Percentiles rank a stretch among this genome's conserved stretches.
Conservation (phyloP, 2,797 vertebrate genomes). For the Coregonus sp. region DNA sequence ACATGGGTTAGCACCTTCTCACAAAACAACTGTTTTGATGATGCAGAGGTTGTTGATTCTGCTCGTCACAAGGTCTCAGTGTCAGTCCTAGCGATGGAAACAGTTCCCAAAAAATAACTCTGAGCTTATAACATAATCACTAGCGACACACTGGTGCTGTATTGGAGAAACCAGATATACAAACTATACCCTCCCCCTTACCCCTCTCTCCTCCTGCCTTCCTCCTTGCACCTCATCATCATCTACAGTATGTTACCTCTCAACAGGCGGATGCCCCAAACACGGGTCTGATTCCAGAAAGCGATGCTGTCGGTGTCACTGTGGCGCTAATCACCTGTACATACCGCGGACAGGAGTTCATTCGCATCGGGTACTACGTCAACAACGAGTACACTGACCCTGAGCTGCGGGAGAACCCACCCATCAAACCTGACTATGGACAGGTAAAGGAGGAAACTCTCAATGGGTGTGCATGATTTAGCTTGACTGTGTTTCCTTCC, state of each 20-base stretch:
- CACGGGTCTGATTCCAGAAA: conserved; percentile 87
- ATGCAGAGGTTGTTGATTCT: neutral
- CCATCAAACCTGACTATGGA: conserved; percentile 85
- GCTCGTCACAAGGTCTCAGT: neutral
- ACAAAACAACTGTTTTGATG: neutral
- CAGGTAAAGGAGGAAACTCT: conserved; percentile 78
- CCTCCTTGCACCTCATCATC: neutral
- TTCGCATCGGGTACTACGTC: conserved; percentile 92
- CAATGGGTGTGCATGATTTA: neutral
- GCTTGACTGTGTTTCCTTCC: neutral
- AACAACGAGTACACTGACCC: conserved; percentile 92
- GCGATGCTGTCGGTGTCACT: conserved; percentile 90
- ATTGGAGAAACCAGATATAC: neutral
- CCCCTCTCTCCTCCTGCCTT: conserved; percentile 12
- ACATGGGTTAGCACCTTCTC: neutral
- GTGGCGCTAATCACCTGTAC: conserved; percentile 93
- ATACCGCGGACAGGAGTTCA: conserved; percentile 91
- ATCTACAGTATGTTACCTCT: conserved; percentile 18
- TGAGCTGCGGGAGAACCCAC: conserved; percentile 89
- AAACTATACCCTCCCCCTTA: conserved; percentile 15
- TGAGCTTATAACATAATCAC: neutral
- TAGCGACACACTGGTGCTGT: neutral
- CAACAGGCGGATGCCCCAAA: conserved; percentile 88
- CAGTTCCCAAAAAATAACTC: neutral
- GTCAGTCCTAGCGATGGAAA: neutral